Evolutionary conservation across 30 jellyfish, hydroid and myxozoan species (phyloP), one percentile per base, ranked within the genome.

Genomic region (Nemopilema nomurai): DNA sequence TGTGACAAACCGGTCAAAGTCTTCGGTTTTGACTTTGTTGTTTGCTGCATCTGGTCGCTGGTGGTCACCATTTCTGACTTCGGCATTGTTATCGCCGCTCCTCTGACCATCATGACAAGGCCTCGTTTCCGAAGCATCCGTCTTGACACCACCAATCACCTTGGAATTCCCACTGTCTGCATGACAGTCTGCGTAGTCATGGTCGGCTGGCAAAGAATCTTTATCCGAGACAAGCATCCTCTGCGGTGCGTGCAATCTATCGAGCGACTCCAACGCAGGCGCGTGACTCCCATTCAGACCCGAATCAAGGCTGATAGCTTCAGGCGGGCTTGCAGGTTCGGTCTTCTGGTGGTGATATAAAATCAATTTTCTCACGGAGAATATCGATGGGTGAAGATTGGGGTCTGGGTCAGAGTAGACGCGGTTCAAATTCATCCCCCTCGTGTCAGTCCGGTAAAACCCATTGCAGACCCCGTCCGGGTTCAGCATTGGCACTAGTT

Each of bases 391-490:
- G 24, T 95, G 99, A 41, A 80, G 87, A 19, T 62, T 68, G 1
- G 86, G 91, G 30, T 95, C 97, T 6, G 99, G 99, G 78, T 80
- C 66, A 49, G 49, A 8, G 75, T 95, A 95, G 8, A 84, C 90
- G 53, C 99, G 89, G 82, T 95, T 95, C n/a, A 95, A 81, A 66
- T 95, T 95, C n/a, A 89, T 77, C 1, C 99, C 99, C 4, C 94
- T 76, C 19, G 96, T 77, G 66, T 94, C 99, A 1, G 99, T 79
- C 18, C 99, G 89, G 53, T 94, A 94, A 89, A 74, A 87, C 16
- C 99, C 99, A 26, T 96, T 72, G 63, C 57, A 74, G 7, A 94
- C 99, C 8, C 99, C 99, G 77, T 94, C 99, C 28, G 99, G 99
- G 79, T 94, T 94, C 28, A 94, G 63, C 97, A 94, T 89, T 23